A percentile compares a stretch with the other conserved stretches of the same genome.
These are phyloP conservation scores for Xiphorhynchus erythropygius DNA, from an alignment of 2,797 vertebrate species.

Conservation along the genomic window DNA sequence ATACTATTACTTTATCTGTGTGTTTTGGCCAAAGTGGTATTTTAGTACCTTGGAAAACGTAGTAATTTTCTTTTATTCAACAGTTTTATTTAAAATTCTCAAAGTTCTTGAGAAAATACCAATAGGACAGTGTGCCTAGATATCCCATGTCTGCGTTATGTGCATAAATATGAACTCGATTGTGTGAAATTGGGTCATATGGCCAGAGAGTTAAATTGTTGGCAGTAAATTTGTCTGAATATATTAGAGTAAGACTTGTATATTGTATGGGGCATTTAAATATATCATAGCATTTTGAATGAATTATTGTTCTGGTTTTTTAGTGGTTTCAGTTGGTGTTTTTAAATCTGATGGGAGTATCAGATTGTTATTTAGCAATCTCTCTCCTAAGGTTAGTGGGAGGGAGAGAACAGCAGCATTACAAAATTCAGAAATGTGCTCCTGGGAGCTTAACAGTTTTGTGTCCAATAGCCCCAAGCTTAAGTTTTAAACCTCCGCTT, in stretches of 20 bases:
- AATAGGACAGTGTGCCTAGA: neutral
- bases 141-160: rapidly evolving
- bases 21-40: neutral
- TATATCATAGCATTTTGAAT: neutral
- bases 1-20: neutral
- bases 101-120: neutral
- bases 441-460: neutral
- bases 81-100: neutral
- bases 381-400: neutral
- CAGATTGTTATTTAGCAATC: neutral
- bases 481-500: neutral
- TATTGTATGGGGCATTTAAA: neutral
- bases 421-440: neutral
- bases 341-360: neutral
- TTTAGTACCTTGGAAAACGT: neutral
- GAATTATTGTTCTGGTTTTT: neutral
- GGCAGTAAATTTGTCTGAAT: neutral
- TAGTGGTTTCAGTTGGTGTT: neutral
- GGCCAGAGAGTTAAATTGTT: neutral
- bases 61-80: neutral
- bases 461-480: neutral
- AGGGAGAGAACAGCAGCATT: neutral
- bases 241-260: neutral
- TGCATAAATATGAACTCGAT: neutral
- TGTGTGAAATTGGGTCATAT: neutral